phyloP scores from a whole-genome alignment of 2,113 vertebrate species.

The Dolichallabes microphthalmus region DNA sequence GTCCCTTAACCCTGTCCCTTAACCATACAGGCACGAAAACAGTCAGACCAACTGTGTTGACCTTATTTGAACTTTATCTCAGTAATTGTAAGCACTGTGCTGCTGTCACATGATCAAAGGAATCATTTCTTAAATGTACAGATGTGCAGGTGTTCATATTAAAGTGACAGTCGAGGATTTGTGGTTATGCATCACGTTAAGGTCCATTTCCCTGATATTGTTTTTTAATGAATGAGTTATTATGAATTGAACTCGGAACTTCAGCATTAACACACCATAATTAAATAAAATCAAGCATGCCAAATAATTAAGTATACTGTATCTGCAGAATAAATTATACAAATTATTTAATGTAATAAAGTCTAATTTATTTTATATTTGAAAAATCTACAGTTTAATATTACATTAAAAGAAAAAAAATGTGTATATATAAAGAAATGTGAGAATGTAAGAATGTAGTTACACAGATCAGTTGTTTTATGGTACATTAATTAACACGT shows the following conservation, averaged over 20 bases:
- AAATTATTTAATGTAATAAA: neutral
- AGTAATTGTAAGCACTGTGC: neutral
- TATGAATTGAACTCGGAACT: neutral
- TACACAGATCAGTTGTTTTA: no score
- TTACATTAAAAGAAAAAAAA: no score
- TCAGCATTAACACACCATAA: neutral
- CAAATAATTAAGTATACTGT: neutral
- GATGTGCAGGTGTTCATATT: neutral
- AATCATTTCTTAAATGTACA: neutral
- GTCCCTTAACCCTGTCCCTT: no score
- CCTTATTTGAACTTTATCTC: no score
- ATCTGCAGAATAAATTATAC: neutral
- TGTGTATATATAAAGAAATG: no score
- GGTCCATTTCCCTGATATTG: neutral
- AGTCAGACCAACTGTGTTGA: neutral
- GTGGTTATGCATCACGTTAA: neutral
- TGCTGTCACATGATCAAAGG: neutral
- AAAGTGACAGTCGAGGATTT: neutral
- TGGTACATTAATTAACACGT: no score
- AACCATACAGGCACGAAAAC: neutral
- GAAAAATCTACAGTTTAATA: no score
- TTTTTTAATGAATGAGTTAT: neutral
- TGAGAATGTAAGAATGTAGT: no score
- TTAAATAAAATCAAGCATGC: neutral
- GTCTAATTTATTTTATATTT: no score